Evolutionary conservation across 2,113 vertebrate species (phyloP).

Genomic region (Scomber japonicus): DNA sequence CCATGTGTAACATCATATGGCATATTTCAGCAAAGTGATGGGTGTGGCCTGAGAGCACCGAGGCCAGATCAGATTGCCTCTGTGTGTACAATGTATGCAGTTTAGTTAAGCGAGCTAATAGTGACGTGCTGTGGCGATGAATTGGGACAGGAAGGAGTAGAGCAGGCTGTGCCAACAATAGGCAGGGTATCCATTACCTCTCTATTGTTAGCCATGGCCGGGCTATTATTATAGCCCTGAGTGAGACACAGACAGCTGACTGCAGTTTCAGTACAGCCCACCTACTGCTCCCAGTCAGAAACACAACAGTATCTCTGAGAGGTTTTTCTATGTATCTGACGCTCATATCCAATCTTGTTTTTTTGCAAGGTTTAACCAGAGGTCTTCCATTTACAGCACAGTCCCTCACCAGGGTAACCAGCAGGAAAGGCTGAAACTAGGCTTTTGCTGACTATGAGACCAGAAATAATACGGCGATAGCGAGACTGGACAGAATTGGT

Average conservation of each 20-base stretch:
- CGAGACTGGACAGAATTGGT: constrained; percentile 27
- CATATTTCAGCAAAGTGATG: constrained; percentile 38
- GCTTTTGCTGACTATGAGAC: constrained; percentile 48
- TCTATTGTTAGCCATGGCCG: constrained; percentile 80
- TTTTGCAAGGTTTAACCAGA: not conserved
- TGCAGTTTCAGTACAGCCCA: constrained; percentile 69
- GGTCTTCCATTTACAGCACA: constrained; percentile 4
- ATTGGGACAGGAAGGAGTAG: constrained; percentile 72
- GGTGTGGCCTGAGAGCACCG: constrained; percentile 25
- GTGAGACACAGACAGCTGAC: constrained; percentile 69
- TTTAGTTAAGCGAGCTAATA: constrained; percentile 57
- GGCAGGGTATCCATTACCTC: constrained; percentile 79
- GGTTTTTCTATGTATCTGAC: not conserved
- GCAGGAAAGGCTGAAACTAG: constrained; percentile 24
- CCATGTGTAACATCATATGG: constrained; percentile 28
- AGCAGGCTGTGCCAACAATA: constrained; percentile 68
- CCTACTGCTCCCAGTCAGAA: constrained; percentile 38
- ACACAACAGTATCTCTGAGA: constrained; percentile 46
- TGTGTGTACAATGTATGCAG: constrained; percentile 50
- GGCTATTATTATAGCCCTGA: constrained; percentile 79
- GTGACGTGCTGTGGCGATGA: constrained; percentile 56
- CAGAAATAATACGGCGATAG: constrained; percentile 47
- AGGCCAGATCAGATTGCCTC: constrained; percentile 55
- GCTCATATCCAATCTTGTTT: not conserved
- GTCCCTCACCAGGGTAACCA: not conserved